Evolutionary conservation across 2,113 vertebrate species (phyloP).

Genomic region (Notothenia rossii): DNA sequence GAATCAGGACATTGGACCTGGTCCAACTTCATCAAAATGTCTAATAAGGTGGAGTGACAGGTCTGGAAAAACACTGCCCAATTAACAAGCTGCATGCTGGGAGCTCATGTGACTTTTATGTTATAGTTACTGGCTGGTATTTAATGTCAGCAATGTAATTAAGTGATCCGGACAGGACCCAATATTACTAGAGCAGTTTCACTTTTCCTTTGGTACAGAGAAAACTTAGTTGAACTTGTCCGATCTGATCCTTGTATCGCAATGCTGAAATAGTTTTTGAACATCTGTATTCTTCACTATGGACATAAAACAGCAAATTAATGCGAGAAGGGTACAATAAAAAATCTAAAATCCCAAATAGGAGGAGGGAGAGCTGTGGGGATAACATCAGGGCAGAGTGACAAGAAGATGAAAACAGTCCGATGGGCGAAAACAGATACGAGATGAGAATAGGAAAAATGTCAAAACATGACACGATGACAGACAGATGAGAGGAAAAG

Average conservation of each 20-base stretch:
- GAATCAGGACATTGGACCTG: conserved; percentile 12
- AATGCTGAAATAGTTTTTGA: too few species aligned
- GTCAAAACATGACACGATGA: conserved; percentile 63
- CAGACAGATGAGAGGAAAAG: conserved; percentile 46
- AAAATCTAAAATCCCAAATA: conserved; percentile 11
- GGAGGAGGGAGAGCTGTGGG: conserved; percentile 39
- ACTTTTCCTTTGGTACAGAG: not conserved
- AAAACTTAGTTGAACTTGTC: not conserved
- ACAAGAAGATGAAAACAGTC: conserved; percentile 57
- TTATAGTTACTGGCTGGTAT: not conserved
- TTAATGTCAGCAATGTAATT: not conserved
- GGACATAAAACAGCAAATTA: conserved; percentile 1
- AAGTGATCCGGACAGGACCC: not conserved
- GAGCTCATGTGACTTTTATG: conserved; percentile 45
- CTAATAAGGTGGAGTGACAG: conserved; percentile 25
- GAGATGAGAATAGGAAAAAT: conserved; percentile 65
- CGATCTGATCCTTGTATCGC: not conserved
- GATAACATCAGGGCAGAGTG: conserved; percentile 49
- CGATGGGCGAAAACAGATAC: conserved; percentile 55
- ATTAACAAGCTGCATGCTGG: conserved; percentile 61
- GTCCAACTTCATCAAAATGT: conserved; percentile 37
- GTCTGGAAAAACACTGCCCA: conserved; percentile 57
- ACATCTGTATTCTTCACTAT: not conserved
- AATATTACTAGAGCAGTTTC: not conserved
- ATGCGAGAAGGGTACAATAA: not conserved